Percentiles rank a stretch among this genome's conserved stretches.
Evolutionary conservation across 2,888 invertebrate species (phyloP).

Genomic region (Drosophila anomalipes): DNA sequence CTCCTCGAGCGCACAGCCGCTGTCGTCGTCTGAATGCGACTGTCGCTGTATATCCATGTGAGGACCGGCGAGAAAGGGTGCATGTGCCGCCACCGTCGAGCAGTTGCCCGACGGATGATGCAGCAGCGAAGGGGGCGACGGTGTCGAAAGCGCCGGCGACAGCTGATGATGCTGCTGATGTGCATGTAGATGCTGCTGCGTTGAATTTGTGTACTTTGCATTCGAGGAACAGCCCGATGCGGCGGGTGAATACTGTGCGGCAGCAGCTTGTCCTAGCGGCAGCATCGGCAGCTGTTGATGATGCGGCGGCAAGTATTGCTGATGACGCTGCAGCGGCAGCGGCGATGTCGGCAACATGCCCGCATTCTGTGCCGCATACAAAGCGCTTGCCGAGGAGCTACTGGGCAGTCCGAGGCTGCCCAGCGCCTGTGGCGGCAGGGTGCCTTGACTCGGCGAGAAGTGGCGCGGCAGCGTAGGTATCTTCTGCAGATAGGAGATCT

Average conservation of each 20-base stretch:
- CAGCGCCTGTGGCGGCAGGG: slow-evolving; percentile 47
- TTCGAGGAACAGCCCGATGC: slow-evolving; percentile 73
- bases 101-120: slow-evolving; percentile 73
- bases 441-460: slow-evolving; percentile 76
- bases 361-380: slow-evolving; percentile 77
- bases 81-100: slow-evolving; percentile 75
- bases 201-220: slow-evolving; percentile 80
- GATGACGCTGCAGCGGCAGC: slow-evolving; percentile 83
- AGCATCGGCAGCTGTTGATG: slow-evolving; percentile 72
- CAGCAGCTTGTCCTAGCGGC: slow-evolving; percentile 52
- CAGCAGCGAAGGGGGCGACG: slow-evolving; percentile 84
- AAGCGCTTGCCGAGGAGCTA: slow-evolving; percentile 83
- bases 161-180: slow-evolving; percentile 72
- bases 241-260: slow-evolving; percentile 78
- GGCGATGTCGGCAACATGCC: slow-evolving; percentile 83
- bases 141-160: slow-evolving; percentile 84
- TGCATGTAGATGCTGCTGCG: slow-evolving; percentile 49
- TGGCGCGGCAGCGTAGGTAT: slow-evolving; percentile 84
- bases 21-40: slow-evolving; percentile 98
- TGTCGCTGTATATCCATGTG: slow-evolving; percentile 91
- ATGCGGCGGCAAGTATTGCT: slow-evolving; percentile 77
- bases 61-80: slow-evolving; percentile 83
- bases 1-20: slow-evolving; percentile 99
- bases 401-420: slow-evolving; percentile 73
- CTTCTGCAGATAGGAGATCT: slow-evolving; percentile 84